Base-by-base conservation (phyloP, 2,113 vertebrate species). In the Bubo blakistoni region DNA sequence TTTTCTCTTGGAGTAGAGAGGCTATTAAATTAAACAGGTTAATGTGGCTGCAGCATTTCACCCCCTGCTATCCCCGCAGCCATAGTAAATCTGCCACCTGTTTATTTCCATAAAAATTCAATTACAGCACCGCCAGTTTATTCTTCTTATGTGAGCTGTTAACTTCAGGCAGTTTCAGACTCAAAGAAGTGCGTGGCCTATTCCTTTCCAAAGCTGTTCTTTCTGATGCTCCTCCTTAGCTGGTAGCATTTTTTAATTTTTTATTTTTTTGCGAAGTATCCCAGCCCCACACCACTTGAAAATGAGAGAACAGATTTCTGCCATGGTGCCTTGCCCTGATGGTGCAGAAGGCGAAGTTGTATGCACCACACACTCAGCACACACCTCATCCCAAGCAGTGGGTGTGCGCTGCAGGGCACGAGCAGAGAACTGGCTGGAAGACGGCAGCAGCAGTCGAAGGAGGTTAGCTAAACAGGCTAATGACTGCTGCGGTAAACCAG, bases 21-120 rank as follows among this genome's bases (percentile, higher is more conserved):
- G 91, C 84, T 96, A 95, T 97, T 98, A 97, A 97, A 98, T 98
- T 97, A 98, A 98, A 97, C 97, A 98, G 98, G 98, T 98, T 98
- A 98, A 98, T 97, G 97, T 86, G 97, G 95, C 96, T 96, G 92
- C 81, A 96, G 96, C 95, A 81, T 96, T 97, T 97, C 86, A 54
- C 96, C 97, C 96, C 94, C 97, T 92, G 66, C 95, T 90, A 97
- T 97, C 96, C 96, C 96, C 62, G 70, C 95, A 97, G 97, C 96
- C 97, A 96, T 42, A 97, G 96, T 98, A 98, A 98, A 98, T 98
- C 98, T 98, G 97, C 97, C 97, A 98, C 98, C 98, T 98, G 97
- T 98, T 98, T 98, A 98, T 98, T 98, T 98, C 98, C 98, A 98
- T 98, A 98, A 98, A 98, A 98, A 98, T 98, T 98, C 98, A 98